These are phyloP conservation scores for Triplophysa rosa DNA, from an alignment of 2,113 vertebrate genomes.

Conservation along the genomic window DNA sequence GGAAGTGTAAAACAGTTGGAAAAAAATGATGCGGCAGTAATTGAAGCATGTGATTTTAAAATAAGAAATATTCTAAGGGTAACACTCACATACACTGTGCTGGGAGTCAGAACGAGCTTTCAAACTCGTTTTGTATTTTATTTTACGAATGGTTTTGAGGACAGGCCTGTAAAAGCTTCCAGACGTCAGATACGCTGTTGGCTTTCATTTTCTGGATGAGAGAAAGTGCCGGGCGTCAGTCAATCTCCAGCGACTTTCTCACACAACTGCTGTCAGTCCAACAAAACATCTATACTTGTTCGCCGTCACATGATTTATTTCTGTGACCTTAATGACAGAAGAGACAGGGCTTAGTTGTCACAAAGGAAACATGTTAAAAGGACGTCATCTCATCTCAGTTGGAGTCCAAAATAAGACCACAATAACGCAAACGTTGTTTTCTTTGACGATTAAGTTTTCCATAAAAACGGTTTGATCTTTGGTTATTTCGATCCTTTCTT, in stretches of 20 bases:
- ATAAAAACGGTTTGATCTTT: too few species aligned
- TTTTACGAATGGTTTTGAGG: slow-evolving; percentile 10
- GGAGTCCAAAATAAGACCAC: not conserved
- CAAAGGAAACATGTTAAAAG: not conserved
- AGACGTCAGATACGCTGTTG: slow-evolving; percentile 23
- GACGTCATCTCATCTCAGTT: not conserved
- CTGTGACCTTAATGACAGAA: not conserved
- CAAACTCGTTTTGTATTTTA: slow-evolving; percentile 4
- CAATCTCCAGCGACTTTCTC: slow-evolving; percentile 30
- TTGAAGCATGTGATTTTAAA: not conserved
- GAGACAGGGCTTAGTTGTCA: slow-evolving; percentile 53
- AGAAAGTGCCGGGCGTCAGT: slow-evolving; percentile 29
- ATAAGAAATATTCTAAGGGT: not conserved
- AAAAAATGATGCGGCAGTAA: not conserved
- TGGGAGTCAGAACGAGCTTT: not conserved
- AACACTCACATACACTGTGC: not conserved
- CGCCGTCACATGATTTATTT: slow-evolving; percentile 32
- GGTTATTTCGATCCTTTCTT: too few species aligned
- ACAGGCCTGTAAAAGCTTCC: not conserved
- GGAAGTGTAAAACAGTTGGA: too few species aligned
- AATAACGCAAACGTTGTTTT: too few species aligned
- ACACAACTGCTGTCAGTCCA: slow-evolving; percentile 6
- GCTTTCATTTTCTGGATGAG: slow-evolving; percentile 39
- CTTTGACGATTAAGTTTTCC: too few species aligned
- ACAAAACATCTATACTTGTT: slow-evolving; percentile 23